Percentiles rank a stretch among this genome's conserved stretches.
These are phyloP conservation scores for Heptranchias perlo DNA, from an alignment of 2,113 vertebrate species.

Conservation along the genomic window DNA sequence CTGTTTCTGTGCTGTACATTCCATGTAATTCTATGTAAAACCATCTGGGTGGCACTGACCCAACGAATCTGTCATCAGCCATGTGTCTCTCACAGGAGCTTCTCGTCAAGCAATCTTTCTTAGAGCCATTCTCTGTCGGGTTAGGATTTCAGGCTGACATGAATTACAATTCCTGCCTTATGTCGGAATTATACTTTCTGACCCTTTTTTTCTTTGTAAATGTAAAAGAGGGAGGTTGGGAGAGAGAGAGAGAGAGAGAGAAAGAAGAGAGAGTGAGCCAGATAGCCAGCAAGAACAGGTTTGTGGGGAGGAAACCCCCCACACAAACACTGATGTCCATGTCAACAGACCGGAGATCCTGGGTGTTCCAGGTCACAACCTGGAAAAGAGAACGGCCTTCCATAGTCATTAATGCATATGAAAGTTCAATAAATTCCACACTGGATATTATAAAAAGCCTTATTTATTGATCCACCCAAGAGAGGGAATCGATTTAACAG, in stretches of 20 bases:
- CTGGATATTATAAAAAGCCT: not conserved
- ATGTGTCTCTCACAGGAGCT: not conserved
- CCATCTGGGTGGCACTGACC: too few relatives aligned
- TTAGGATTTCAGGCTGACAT: not conserved
- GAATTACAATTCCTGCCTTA: not conserved
- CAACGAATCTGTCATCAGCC: not conserved
- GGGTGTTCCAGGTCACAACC: not conserved
- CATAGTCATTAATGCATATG: not conserved
- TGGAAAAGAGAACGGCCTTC: not conserved
- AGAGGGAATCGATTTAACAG: not conserved
- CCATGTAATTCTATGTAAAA: not conserved
- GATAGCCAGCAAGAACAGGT: not conserved
- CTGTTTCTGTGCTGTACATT: not conserved
- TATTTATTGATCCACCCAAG: not conserved
- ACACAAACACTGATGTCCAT: too few relatives aligned
- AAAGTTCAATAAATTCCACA: not conserved
- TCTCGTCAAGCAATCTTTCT: not conserved
- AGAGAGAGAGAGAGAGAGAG: not conserved
- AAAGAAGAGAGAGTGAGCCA: too few relatives aligned
- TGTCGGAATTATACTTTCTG: not conserved
- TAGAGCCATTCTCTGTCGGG: not conserved
- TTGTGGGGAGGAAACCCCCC: not conserved
- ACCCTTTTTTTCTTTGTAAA: not conserved
- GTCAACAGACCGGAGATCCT: too few relatives aligned
- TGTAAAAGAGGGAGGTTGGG: not conserved